Evolutionary conservation across 2,888 invertebrate genomes (phyloP).

Genomic region (Tenthredo amoena): DNA sequence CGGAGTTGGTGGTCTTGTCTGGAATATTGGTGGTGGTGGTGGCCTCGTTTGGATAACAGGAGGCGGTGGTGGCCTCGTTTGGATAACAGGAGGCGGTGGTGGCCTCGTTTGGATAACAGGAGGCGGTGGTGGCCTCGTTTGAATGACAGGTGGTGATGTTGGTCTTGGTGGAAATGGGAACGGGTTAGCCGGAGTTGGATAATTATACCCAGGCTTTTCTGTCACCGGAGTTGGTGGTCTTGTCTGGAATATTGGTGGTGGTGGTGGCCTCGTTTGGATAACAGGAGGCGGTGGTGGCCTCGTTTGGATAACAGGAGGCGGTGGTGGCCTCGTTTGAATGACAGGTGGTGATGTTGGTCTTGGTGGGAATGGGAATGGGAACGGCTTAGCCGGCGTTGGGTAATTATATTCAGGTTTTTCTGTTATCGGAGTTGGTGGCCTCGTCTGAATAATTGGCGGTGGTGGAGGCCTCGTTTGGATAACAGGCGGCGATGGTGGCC

Average conservation of each 20-base stretch:
- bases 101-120: conserved; percentile 67
- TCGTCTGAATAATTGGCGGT: conserved; percentile 34
- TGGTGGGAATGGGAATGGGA: conserved; percentile 59
- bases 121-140: no score
- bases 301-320: conserved; percentile 28
- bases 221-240: conserved; percentile 43
- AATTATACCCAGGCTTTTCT: conserved; percentile 26
- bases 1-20: conserved; percentile 38
- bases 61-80: conserved; percentile 61
- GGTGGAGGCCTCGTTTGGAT: conserved; percentile 40
- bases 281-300: conserved; percentile 55
- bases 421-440: conserved; percentile 45
- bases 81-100: conserved; percentile 54
- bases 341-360: conserved; percentile 53
- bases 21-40: conserved; percentile 72
- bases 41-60: conserved; percentile 71
- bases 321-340: conserved; percentile 52
- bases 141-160: not conserved
- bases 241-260: not conserved
- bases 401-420: conserved; percentile 18
- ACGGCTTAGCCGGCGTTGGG: conserved; percentile 33
- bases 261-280: conserved; percentile 51
- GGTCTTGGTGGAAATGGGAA: conserved; percentile 54
- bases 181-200: conserved; percentile 43
- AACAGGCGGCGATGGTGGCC: conserved; percentile 29